A percentile compares a stretch with the other conserved stretches of the same genome.
phyloP scores from a whole-genome alignment of 2,797 vertebrate genomes.

The Halcyon smyrnensis region DNA sequence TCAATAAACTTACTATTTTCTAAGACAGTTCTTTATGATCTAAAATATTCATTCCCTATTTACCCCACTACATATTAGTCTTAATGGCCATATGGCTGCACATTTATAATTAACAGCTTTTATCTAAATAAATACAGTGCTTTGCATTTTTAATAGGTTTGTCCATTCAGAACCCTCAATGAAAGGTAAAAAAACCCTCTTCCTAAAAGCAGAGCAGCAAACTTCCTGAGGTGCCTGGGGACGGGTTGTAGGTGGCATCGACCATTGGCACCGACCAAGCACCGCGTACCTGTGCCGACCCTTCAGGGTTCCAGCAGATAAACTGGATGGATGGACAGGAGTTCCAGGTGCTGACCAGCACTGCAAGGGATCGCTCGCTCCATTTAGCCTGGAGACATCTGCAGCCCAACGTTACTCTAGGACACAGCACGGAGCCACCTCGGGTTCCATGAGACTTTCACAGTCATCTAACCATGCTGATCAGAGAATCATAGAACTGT shows the following conservation, averaged over 20 bases:
- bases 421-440: neutral
- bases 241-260: neutral
- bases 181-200: neutral
- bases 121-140: slow-evolving; percentile 58
- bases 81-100: slow-evolving; percentile 63
- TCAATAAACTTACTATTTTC: slow-evolving; percentile 54
- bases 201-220: neutral
- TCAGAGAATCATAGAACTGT: too few species aligned
- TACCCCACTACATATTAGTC: neutral
- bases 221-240: neutral
- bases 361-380: neutral
- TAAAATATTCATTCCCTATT: slow-evolving; percentile 53
- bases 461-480: neutral
- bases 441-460: neutral
- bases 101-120: slow-evolving; percentile 79
- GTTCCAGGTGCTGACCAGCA: too few species aligned
- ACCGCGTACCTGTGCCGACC: neutral
- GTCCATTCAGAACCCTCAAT: neutral
- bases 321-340: neutral
- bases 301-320: neutral
- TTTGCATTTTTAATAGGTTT: slow-evolving; percentile 53
- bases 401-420: neutral
- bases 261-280: neutral
- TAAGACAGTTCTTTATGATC: slow-evolving; percentile 74
- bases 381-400: neutral